Percentiles rank a stretch among this genome's conserved stretches.
These are phyloP conservation scores for Triops cancriformis DNA, from an alignment of 1,140 invertebrate genomes.

Conservation along the genomic window DNA sequence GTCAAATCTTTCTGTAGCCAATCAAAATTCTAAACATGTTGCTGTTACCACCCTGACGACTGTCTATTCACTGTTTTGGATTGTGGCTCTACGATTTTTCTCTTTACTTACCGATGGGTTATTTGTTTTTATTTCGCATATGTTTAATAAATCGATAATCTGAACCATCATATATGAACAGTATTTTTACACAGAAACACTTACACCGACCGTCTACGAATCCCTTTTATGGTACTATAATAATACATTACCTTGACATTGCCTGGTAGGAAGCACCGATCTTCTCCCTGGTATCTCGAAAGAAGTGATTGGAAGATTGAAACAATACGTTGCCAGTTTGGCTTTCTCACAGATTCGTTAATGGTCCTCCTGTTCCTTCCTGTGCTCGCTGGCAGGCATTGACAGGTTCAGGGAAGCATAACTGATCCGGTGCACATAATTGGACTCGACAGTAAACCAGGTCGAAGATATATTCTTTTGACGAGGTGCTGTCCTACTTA, in stretches of 20 bases:
- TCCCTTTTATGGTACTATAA: not conserved
- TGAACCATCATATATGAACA: no score
- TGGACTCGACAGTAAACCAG: not conserved
- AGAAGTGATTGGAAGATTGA: not conserved
- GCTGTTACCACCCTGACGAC: no score
- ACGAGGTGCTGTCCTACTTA: no score
- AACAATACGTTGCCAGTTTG: slow-evolving; percentile 6
- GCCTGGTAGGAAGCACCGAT: not conserved
- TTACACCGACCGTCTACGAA: not conserved
- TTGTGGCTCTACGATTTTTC: no score
- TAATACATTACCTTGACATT: not conserved
- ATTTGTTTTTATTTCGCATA: no score
- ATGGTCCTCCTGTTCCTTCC: not conserved
- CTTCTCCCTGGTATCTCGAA: not conserved
- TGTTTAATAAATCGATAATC: no score
- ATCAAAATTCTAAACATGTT: no score
- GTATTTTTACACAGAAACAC: not conserved
- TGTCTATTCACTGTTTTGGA: no score
- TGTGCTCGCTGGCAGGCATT: not conserved
- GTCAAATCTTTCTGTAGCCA: no score
- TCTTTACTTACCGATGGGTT: no score
- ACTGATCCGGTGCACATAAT: not conserved
- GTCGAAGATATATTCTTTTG: not conserved
- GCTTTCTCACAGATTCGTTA: not conserved
- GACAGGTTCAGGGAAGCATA: not conserved